Evolutionary conservation across 2,113 vertebrate genomes (phyloP), one percentile per base, ranked within the genome.

Genomic region (Grantiella picta): DNA sequence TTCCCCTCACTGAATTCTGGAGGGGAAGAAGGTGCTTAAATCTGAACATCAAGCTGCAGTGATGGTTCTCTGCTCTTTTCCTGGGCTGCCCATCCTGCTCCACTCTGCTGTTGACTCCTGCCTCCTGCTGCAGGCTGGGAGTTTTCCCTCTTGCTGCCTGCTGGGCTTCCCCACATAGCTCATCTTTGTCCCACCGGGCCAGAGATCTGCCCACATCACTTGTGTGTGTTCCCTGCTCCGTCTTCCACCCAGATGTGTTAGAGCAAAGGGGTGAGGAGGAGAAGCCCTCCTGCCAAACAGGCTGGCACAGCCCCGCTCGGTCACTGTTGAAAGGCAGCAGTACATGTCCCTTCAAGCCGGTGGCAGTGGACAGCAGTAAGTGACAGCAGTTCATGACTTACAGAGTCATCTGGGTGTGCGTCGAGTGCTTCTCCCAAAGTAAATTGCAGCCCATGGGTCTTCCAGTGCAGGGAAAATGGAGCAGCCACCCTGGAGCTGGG

Each of bases 261-360:
- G 69, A 65, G 45, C 2, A 0, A 35, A 76, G 61, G 7, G 36
- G n/a, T 36, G 53, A 66, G 78, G 72, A 65, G 56, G 59, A 73
- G 57, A 29, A 85, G 53, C 38, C 29, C 44, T 54, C 70, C 25
- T 12, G 40, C n/a, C 21, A 2, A 11, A 6, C 3, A 15, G 33
- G 54, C 31, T 18, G 73, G 35, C 64, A 16, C 10, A 12, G 12
- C 12, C 5, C 28, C 19, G 16, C 1, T 19, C 1, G 0, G 47
- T 56, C 25, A 1, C 44, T 5, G 36, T 3, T 12, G 8, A 3
- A 1, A 27, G 28, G 1, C 29, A 54, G 64, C 40, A 25, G 59
- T 33, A 24, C 2, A 0, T 31, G 4, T 47, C 64, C 68, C 35
- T 50, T 35, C 2, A 3, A 5, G 40, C 12, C 3, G 0, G 36